Evolutionary conservation across 1,140 invertebrate genomes (phyloP).

Genomic region (Elymnias hypermnestra): DNA sequence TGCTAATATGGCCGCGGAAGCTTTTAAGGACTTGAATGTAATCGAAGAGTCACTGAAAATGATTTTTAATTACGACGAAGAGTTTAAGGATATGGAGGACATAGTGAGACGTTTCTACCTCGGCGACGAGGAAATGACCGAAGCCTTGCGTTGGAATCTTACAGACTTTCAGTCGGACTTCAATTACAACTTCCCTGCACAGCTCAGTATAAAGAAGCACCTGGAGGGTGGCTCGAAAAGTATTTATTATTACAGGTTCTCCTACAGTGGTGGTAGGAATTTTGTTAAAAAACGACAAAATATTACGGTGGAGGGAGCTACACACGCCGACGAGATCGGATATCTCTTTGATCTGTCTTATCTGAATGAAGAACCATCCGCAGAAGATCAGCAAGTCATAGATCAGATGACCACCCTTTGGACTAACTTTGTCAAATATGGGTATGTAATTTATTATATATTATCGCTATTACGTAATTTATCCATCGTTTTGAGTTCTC

Average conservation of each 20-base stretch:
- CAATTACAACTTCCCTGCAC: slow-evolving; percentile 18
- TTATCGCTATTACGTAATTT: background rate
- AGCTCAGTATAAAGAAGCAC: slow-evolving; percentile 20
- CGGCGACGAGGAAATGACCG: slow-evolving; percentile 20
- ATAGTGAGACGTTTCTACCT: slow-evolving; percentile 27
- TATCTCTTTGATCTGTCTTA: background rate
- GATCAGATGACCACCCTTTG: slow-evolving; percentile 39
- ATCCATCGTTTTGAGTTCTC: background rate
- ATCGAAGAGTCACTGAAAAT: slow-evolving; percentile 2
- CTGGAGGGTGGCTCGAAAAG: slow-evolving; percentile 18
- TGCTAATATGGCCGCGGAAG: background rate
- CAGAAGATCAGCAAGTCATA: slow-evolving; percentile 30
- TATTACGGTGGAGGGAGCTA: background rate
- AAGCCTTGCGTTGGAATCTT: slow-evolving; percentile 8
- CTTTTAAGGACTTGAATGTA: background rate
- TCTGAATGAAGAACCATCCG: background rate
- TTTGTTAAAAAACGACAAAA: slow-evolving; percentile 3
- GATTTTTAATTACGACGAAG: slow-evolving; percentile 13
- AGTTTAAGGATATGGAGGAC: slow-evolving; percentile 11
- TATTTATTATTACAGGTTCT: slow-evolving; percentile 32
- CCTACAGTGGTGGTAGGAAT: slow-evolving; percentile 14
- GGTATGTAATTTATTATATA: slow-evolving; percentile 18
- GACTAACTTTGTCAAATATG: slow-evolving; percentile 44
- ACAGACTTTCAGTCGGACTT: slow-evolving; percentile 27
- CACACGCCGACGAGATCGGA: slow-evolving; percentile 1